These are phyloP conservation scores for Lepus townsendii DNA, from an alignment of 2,797 vertebrate species.

Conservation along the genomic window DNA sequence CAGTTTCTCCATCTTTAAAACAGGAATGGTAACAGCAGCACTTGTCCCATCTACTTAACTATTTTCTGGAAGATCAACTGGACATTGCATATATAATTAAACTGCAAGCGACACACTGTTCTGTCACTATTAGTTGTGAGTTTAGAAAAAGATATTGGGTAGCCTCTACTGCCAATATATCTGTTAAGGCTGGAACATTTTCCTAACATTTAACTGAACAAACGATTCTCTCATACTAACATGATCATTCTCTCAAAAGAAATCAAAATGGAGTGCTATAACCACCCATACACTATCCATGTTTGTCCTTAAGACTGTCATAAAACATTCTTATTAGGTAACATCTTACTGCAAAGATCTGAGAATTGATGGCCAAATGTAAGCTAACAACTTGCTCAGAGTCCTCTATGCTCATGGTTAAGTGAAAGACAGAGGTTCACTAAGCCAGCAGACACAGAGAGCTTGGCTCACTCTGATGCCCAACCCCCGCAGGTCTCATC, in stretches of 20 bases:
- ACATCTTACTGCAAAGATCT: constrained; percentile 40
- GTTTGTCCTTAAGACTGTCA: background rate
- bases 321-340: constrained; percentile 39
- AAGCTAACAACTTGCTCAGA: constrained; percentile 6
- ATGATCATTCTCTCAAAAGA: constrained; percentile 34
- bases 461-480: background rate
- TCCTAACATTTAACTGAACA: constrained; percentile 14
- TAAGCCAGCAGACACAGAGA: background rate
- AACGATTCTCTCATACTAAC: background rate
- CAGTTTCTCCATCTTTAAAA: constrained; percentile 34
- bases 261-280: constrained; percentile 44
- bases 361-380: constrained; percentile 26
- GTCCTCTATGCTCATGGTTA: background rate
- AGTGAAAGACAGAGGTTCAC: background rate
- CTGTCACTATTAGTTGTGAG: background rate
- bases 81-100: background rate
- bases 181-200: background rate
- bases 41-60: background rate
- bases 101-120: background rate
- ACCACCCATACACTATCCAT: background rate
- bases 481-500: background rate
- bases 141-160: constrained; percentile 24
- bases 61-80: constrained; percentile 7
- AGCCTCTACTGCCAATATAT: background rate
- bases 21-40: background rate